Evolutionary conservation across 2,797 vertebrate genomes (phyloP).

Genomic region (Cirrhinus molitorella): DNA sequence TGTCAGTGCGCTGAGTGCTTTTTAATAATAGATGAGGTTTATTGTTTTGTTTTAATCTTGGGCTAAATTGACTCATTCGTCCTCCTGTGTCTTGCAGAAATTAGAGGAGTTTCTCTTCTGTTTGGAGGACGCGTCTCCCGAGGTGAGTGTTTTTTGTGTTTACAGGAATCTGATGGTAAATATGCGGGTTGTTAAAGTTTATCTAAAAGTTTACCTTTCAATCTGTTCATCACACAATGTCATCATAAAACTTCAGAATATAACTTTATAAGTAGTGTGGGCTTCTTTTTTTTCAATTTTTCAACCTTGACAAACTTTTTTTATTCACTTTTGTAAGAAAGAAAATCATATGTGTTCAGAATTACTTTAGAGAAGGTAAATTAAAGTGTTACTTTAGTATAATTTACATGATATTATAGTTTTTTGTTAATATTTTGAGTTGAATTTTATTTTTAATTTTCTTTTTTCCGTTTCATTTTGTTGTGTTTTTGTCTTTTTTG

Average conservation of each 20-base stretch:
- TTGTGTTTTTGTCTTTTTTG: no score
- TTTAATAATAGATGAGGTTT: conserved; percentile 65
- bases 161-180: background rate
- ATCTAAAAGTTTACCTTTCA: no score
- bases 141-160: conserved; percentile 69
- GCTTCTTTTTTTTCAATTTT: background rate
- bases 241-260: background rate
- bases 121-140: conserved; percentile 78
- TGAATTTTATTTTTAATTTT: background rate
- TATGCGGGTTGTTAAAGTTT: background rate
- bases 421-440: no score
- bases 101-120: conserved; percentile 81
- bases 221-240: background rate
- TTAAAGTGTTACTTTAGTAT: no score
- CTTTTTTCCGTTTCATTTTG: no score
- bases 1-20: conserved; percentile 58
- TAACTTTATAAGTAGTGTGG: background rate
- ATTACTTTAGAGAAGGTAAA: background rate
- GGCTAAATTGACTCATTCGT: conserved; percentile 30
- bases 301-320: background rate
- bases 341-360: background rate
- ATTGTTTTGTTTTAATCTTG: conserved; percentile 58
- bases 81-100: conserved; percentile 79
- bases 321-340: background rate
- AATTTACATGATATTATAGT: no score